Evolutionary conservation across 2,888 invertebrate genomes (phyloP), one percentile per base, ranked within the genome.

Genomic region (Drosophila picticornis): DNA sequence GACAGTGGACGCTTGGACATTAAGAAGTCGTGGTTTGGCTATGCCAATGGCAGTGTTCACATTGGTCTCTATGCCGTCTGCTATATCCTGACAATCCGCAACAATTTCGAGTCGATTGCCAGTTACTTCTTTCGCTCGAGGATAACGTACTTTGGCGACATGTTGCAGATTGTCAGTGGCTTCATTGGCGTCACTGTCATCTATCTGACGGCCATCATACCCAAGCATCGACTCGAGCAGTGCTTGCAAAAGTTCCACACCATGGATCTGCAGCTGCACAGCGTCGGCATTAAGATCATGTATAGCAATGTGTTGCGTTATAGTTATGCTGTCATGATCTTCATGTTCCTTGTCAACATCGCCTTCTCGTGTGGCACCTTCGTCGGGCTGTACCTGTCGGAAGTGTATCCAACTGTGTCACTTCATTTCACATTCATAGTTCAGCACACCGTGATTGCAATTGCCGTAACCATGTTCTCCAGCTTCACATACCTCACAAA

Each of bases 61-160:
- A 83, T 91, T 2, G 68, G 72, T 0, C 4, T 91, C 3, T 93
- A 92, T 53, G 74, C 72, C 3, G 61, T 85, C 10, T 92, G 92
- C 71, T 93, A 93, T 59, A 64, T 80, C 2, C 9, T 91, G 0
- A 92, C 93, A 7, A 71, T 93, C 13, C 36, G 72, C 6, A 92
- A 93, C 61, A 77, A 89, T 60, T 91, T 87, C 65, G 93, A 93
- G 70, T 92, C 93, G 0, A 87, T 93, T 4, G 92, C 92, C 36
- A 92, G 93, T 7, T 92, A 93, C 63, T 92, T 93, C 50, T 92
- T 93, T 57, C 91, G 91, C 19, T 91, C 93, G 7, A 85, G 88
- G 10, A 90, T 93, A 19, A 91, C 93, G 1, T 84, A 88, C 13
- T 86, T 93, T 55, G 93, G 93, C 9, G 93, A 93, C 57, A 85